Conservation (phyloP, 2,797 vertebrate species). For the Spondyliosoma cantharus region DNA sequence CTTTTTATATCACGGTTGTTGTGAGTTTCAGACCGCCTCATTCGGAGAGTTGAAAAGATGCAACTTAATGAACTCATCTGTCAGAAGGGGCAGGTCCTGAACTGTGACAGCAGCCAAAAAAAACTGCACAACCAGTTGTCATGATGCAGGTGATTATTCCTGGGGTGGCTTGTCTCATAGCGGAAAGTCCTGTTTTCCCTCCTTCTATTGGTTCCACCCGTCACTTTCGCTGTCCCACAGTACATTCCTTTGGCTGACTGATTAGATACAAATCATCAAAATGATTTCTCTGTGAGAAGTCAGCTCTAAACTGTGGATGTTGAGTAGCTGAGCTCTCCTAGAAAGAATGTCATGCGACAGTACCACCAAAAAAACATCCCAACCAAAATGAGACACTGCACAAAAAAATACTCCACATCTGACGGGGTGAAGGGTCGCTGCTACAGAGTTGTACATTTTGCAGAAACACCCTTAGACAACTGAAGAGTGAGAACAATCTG, state of each 20-base stretch:
- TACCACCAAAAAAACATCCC: not conserved
- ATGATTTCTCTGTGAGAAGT: not conserved
- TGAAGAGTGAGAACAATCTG: conserved; percentile 20
- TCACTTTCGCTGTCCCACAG: conserved; percentile 16
- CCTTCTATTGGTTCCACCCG: conserved; percentile 28
- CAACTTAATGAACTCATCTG: not conserved
- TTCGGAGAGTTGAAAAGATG: not conserved
- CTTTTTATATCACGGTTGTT: not conserved
- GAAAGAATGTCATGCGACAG: not conserved
- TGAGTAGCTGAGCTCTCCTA: conserved; percentile 2
- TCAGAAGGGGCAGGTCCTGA: not conserved
- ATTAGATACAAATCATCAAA: conserved; percentile 49
- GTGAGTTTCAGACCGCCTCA: not conserved
- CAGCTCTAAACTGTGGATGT: not conserved
- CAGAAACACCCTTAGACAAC: conserved; percentile 19
- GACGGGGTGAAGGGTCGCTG: not conserved
- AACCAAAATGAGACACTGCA: not conserved
- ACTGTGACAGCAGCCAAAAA: conserved; percentile 18
- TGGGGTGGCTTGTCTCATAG: conserved; percentile 18
- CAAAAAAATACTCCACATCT: conserved; percentile 2
- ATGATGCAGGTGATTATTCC: conserved; percentile 28
- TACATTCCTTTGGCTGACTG: conserved; percentile 46
- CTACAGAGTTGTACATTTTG: conserved; percentile 5
- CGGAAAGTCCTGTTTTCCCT: conserved; percentile 20
- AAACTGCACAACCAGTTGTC: conserved; percentile 22